A percentile compares a stretch with the other conserved stretches of the same genome.
Evolutionary conservation across 2,797 vertebrate genomes (phyloP).

Genomic region (Paguma larvata): DNA sequence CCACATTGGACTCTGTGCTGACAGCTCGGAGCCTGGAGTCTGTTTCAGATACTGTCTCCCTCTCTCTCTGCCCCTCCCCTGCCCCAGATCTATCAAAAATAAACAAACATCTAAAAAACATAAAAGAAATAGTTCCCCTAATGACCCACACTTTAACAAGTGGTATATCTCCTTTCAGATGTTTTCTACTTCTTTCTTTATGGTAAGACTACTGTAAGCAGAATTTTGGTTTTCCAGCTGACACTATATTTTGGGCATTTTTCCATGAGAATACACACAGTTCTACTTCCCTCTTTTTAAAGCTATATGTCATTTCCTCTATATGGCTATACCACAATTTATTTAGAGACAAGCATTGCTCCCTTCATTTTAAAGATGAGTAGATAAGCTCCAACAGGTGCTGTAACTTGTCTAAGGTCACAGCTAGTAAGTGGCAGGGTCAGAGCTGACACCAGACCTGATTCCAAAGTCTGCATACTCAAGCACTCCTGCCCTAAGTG

Average conservation of each 20-base stretch:
- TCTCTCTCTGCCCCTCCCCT: no score
- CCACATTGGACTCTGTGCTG: no score
- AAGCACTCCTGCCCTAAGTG: neutral
- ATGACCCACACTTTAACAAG: neutral
- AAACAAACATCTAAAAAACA: no score
- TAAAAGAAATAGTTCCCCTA: neutral
- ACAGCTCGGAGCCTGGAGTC: no score
- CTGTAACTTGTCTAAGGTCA: neutral
- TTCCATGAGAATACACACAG: neutral
- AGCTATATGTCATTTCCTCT: neutral
- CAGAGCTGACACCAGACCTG: neutral
- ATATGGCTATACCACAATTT: neutral
- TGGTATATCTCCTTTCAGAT: neutral
- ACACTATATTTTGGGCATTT: neutral
- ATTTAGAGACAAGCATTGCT: neutral
- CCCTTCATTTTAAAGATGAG: constrained; percentile 7
- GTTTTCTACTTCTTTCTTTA: neutral
- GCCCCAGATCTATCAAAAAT: no score
- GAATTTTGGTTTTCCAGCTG: neutral
- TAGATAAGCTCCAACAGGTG: neutral
- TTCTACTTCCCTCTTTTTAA: neutral
- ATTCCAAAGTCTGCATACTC: neutral
- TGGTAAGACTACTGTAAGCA: neutral
- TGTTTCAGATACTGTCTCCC: no score
- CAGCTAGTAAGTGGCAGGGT: neutral